These are phyloP conservation scores for Lethenteron reissneri DNA, from an alignment of 2,113 vertebrate species.

Conservation along the genomic window DNA sequence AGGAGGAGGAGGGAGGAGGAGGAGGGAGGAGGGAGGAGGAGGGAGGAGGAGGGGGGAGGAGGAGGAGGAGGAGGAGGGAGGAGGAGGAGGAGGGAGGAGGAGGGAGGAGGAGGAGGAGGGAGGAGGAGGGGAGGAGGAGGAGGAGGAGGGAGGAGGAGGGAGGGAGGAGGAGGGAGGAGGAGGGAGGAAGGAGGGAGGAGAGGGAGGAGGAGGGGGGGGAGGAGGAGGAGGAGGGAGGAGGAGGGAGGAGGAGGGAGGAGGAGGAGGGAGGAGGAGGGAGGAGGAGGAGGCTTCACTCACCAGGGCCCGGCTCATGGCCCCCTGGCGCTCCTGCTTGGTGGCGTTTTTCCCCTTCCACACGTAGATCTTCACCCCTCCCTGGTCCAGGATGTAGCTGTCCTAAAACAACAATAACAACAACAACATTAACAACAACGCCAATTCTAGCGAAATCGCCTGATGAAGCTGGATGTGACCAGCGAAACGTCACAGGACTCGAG, in stretches of 20 bases:
- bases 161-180: neutral
- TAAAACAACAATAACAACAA: constrained; percentile 12
- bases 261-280: no score
- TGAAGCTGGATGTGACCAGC: no score
- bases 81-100: neutral
- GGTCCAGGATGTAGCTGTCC: constrained; percentile 62
- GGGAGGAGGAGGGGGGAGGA: neutral
- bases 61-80: fast-evolving
- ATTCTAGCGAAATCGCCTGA: no score
- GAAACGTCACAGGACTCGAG: no score
- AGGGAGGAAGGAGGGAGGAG: neutral
- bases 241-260: neutral
- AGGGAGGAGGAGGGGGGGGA: neutral
- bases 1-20: no score
- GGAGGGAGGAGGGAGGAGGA: no score
- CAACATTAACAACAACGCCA: no score
- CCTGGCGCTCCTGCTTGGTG: constrained; percentile 30
- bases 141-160: neutral
- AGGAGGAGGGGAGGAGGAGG: neutral
- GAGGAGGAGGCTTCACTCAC: constrained; percentile 15
- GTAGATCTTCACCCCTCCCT: constrained; percentile 39
- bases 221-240: neutral
- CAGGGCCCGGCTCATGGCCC: constrained; percentile 28
- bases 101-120: no score
- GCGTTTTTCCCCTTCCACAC: constrained; percentile 49